A percentile compares a stretch with the other conserved stretches of the same genome.
phyloP scores from a whole-genome alignment of 1,140 invertebrate genomes.

The Diabrotica undecimpunctata region DNA sequence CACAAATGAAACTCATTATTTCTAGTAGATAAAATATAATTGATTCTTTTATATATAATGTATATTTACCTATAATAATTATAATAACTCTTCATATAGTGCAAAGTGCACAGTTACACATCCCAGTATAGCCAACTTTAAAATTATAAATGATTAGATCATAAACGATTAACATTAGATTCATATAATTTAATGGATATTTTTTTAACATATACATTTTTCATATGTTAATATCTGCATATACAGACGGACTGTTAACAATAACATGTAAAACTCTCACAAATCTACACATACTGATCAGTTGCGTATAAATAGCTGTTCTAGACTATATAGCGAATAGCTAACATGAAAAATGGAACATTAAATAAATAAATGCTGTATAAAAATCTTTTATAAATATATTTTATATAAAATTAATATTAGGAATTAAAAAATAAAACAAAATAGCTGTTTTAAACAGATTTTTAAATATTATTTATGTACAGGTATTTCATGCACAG shows the following conservation, averaged over 20 bases:
- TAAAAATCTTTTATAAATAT: constrained; percentile 4
- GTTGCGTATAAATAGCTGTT: not conserved
- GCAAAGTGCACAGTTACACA: constrained; percentile 22
- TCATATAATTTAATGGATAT: constrained; percentile 32
- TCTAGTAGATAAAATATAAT: constrained; percentile 43
- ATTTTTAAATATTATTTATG: not conserved
- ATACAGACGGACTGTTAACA: constrained; percentile 12
- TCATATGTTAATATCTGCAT: constrained; percentile 10
- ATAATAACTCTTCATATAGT: constrained; percentile 23
- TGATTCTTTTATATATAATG: constrained; percentile 36
- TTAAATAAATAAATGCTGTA: constrained; percentile 2
- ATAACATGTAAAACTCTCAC: constrained; percentile 4
- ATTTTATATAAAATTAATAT: not conserved
- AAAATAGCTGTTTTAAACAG: not conserved
- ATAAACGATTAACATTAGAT: constrained; percentile 38
- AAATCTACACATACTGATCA: not conserved
- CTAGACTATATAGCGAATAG: no score
- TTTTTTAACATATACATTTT: constrained; percentile 23
- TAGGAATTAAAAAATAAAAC: not conserved
- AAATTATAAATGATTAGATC: constrained; percentile 36
- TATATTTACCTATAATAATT: constrained; percentile 37
- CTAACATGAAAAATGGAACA: not conserved
- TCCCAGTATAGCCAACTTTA: constrained; percentile 38
- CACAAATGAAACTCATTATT: constrained; percentile 28
- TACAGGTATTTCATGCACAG: not conserved